Base-by-base conservation (phyloP, 2,113 vertebrate species). In the Petroica traversi region DNA sequence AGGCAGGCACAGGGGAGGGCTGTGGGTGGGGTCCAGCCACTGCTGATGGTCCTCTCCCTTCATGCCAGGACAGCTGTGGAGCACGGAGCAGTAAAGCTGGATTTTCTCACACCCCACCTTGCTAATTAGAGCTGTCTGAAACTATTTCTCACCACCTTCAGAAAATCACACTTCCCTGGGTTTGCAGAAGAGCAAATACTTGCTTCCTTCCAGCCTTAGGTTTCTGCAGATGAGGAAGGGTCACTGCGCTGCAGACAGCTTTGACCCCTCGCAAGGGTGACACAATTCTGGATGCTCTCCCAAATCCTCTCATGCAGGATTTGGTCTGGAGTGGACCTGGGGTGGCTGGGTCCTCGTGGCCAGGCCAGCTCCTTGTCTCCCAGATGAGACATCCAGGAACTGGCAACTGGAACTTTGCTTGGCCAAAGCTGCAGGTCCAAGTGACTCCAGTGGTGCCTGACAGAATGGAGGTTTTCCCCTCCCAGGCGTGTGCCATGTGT, bases 101-200 rank as follows among this genome's bases (percentile, higher is more conserved):
- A 62, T 95, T 88, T 88, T 92, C 59, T 96, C 48, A 90, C 2
- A 2, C 2, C 2, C 61, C 72, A 58, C 79, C 61, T 82, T 63
- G 23, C 82, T 95, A 88, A 96, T 90, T 93, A 90, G 88, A 92
- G 79, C 92, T 78, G 88, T 92, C 92, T 95, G 92, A 94, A 94
- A 69, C 14, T 52, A 59, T 81, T 96, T 93, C 85, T 96, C 96
- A 96, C 96, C 92, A 94, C 93, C 95, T 94, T 94, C 95, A 89
- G 90, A 96, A 96, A 97, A 93, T 96, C 88, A 86, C 95, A 93
- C 95, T 92, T 92, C 45, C 52, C 12, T 80, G 38, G 85, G 72
- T 90, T 88, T 28, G 4, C 61, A 84, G 82, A 71, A 84, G 68
- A 95, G 72, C n/a, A 51, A 86, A 94, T 81, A 57, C 80, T 83